Base-by-base conservation (phyloP, 2,113 vertebrate species). In the Dipodomys spectabilis region DNA sequence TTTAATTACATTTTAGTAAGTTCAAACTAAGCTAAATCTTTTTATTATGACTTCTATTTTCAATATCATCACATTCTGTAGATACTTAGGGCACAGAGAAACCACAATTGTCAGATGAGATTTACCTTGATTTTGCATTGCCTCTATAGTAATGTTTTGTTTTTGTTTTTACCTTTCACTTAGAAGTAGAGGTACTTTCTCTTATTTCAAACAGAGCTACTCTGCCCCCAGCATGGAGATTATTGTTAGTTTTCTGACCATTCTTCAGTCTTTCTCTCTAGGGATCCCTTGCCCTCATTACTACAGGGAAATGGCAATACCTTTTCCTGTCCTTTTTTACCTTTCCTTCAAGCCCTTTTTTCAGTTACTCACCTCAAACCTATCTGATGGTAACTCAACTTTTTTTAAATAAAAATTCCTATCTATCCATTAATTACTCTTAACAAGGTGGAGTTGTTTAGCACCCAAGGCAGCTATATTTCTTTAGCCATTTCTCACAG, bases 21-120 rank as follows among this genome's bases (percentile, higher is more conserved):
- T 57, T 16, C 53, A 57, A 57, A 57, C 10, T 75, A 57, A 45
- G 77, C 30, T n/a, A n/a, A 91, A 82, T 39, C 49, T 0, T 5
- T 92, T 95, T 45, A n/a, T 73, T 94, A 32, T 72, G 44, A 88
- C 90, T 88, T 22, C 39, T 64, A 28, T 10, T 80, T 88, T 87
- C 10, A 69, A 8, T 53, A 25, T 20, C 4, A 16, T 73, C 64
- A 92, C 7, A n/a, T 18, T 11, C 12, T 16, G 15, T 16, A 77
- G 62, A 67, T 45, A 57, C 20, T 75, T 57, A 32, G 20, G 49
- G 88, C 45, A 35, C 2, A 83, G 60, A 92, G 30, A 62, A 82
- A 79, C 4, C 25, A 49, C 88, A 32, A 23, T 19, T 32, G 35
- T 53, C 11, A 18, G 44, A 2, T 30, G 30, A 39, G 12, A 25